Percentiles rank a stretch among this genome's conserved stretches.
phyloP scores from a whole-genome alignment of 2,797 vertebrate species.

The Danio kyathit region DNA sequence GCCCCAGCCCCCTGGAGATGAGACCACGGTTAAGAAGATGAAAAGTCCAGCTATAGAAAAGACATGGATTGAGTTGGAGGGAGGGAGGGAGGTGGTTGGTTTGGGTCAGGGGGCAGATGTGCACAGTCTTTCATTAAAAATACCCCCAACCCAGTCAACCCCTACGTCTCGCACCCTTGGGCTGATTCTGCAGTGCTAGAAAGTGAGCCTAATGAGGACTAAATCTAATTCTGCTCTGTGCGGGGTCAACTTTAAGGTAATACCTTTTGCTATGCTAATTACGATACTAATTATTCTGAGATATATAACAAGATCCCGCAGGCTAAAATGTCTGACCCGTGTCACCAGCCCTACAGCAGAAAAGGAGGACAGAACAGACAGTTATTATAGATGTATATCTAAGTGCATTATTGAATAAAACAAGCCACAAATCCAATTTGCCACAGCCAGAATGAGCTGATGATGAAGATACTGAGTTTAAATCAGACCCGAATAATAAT shows the following conservation, averaged over 20 bases:
- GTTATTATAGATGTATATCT: conserved; percentile 23
- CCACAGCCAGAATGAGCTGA: conserved; percentile 30
- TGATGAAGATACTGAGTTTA: conserved; percentile 29
- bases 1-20: conserved; percentile 65
- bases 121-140: conserved; percentile 61
- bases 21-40: conserved; percentile 63
- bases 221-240: conserved; percentile 9
- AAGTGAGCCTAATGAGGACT: conserved; percentile 46
- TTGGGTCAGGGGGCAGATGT: conserved; percentile 45
- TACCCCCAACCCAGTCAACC: background rate
- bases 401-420: conserved; percentile 21
- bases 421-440: conserved; percentile 24
- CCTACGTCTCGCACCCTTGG: background rate
- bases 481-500: too few relatives aligned
- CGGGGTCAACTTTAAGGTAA: conserved; percentile 32
- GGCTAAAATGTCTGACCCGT: background rate
- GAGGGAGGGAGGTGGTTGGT: conserved; percentile 2
- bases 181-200: conserved; percentile 13
- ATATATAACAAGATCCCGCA: background rate
- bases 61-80: conserved; percentile 47
- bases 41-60: conserved; percentile 73
- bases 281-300: conserved; percentile 31
- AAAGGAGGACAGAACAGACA: background rate
- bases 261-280: conserved; percentile 31
- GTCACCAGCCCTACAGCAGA: conserved; percentile 5